Base-by-base conservation (phyloP, 2,888 invertebrate genomes). In the Cheilosia vernalis region DNA sequence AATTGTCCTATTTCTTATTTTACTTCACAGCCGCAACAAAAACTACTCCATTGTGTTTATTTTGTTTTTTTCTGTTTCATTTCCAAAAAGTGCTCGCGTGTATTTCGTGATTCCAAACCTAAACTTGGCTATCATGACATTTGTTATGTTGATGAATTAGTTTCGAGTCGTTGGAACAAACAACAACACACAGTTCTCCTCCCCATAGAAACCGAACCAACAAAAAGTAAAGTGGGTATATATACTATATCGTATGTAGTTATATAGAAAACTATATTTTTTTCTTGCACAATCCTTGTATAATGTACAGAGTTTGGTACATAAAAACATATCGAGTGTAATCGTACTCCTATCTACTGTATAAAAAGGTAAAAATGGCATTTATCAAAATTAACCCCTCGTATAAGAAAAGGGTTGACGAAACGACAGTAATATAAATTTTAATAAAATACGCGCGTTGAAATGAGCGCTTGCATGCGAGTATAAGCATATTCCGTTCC, bases 141-240 rank as follows among this genome's bases (percentile, higher is more conserved):
- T 85, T 81, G 76, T 81, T 85, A 81, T 73, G 85, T 81, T 85
- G 85, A 85, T 85, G 85, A 85, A 81, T 85, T 85, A 81, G 81
- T 81, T 81, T 81, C 58, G 70, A 81, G 72, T 81, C 70, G 49
- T 61, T 42, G 60, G 24, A 56, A 40, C 27, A 40, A 66, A 40
- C 49, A 51, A 53, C 13, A 61, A 77, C 47, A 64, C 21, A 63
- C 27, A 10, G 37, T 72, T 63, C 21, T 49, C 58, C 58, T 73
- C 64, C 63, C 85, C 85, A 85, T 85, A 77, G 85, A 85, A 85
- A 85, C 85, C 70, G 33, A 81, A 81, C 64, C 85, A 81, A 56
- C 44, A 78, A 51, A 58, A 63, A 51, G 63, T 67, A 73, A 78
- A 74, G 13, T 47, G 9, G 47, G 9, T 47, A 47, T 9, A 3